phyloP scores from a whole-genome alignment of 2,113 vertebrate species.

The Planiliza haematocheilus region DNA sequence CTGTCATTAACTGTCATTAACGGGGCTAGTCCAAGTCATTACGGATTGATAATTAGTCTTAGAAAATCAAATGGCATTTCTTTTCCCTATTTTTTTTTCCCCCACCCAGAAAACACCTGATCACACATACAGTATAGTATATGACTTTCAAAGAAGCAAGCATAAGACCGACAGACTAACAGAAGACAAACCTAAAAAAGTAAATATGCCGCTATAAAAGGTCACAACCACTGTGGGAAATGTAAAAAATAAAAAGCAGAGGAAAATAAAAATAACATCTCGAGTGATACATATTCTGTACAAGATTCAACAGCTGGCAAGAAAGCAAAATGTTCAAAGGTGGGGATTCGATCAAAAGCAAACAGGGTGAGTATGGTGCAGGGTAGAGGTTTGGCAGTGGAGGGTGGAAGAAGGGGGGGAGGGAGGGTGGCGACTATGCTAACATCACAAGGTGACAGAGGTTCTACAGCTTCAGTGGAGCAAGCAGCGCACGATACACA shows the following conservation, averaged over 20 bases:
- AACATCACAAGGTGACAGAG: constrained; percentile 58
- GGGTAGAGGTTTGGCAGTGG: no score
- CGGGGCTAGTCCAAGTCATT: constrained; percentile 70
- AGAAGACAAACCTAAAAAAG: constrained; percentile 50
- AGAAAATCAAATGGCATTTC: constrained; percentile 56
- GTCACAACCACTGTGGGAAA: constrained; percentile 60
- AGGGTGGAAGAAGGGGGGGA: constrained; percentile 34
- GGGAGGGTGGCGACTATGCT: constrained; percentile 43
- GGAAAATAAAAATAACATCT: constrained; percentile 29
- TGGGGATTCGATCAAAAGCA: constrained; percentile 36
- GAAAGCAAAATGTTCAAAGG: constrained; percentile 50
- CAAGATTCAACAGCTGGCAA: constrained; percentile 64
- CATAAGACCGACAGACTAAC: constrained; percentile 71
- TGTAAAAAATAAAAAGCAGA: constrained; percentile 25
- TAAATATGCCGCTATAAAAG: constrained; percentile 53
- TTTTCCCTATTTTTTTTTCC: constrained; percentile 45
- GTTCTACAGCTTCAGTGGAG: constrained; percentile 66
- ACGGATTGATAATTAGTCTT: constrained; percentile 60
- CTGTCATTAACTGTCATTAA: constrained; percentile 63
- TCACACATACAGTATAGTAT: constrained; percentile 72
- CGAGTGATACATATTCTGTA: constrained; percentile 64
- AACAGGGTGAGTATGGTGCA: constrained; percentile 44
- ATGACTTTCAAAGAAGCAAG: constrained; percentile 78
- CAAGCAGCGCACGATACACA: constrained; percentile 73
- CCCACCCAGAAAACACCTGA: constrained; percentile 65